Evolutionary conservation across 2,797 vertebrate genomes (phyloP).

Genomic region (Halcyon smyrnensis): DNA sequence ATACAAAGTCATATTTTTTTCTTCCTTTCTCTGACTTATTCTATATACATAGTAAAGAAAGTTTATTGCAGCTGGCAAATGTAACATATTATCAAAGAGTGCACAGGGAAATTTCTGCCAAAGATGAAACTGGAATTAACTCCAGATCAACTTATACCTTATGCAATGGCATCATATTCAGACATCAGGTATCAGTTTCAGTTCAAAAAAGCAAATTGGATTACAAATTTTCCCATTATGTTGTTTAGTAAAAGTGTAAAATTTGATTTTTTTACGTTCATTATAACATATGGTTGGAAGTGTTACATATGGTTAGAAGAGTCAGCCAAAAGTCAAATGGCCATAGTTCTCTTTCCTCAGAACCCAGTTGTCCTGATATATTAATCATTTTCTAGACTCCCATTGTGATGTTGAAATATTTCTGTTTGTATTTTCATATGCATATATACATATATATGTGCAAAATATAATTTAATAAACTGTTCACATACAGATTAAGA

Average conservation of each 20-base stretch:
- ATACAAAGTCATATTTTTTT: not conserved
- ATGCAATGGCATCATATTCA: not conserved
- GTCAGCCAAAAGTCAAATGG: slow-evolving; percentile 66
- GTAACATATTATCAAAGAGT: not conserved
- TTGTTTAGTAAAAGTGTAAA: slow-evolving; percentile 48
- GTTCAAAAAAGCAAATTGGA: slow-evolving; percentile 1
- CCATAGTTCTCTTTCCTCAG: not conserved
- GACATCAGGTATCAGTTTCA: not conserved
- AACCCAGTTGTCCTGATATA: not conserved
- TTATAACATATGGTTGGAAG: slow-evolving; percentile 28
- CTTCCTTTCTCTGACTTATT: not conserved
- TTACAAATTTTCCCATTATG: slow-evolving; percentile 35
- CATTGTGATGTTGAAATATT: not conserved
- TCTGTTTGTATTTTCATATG: not conserved
- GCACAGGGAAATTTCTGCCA: not conserved
- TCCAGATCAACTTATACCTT: not conserved
- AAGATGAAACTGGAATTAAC: not conserved
- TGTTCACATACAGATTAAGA: not conserved
- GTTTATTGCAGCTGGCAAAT: not conserved
- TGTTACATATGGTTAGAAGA: slow-evolving; percentile 13
- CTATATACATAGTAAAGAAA: not conserved
- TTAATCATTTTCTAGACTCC: not conserved
- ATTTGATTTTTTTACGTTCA: slow-evolving; percentile 32
- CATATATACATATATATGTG: not conserved
- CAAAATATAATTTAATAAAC: not conserved